A percentile compares a stretch with the other conserved stretches of the same genome.
Conservation (phyloP, 2,797 vertebrate species). For the Silurus aristotelis region DNA sequence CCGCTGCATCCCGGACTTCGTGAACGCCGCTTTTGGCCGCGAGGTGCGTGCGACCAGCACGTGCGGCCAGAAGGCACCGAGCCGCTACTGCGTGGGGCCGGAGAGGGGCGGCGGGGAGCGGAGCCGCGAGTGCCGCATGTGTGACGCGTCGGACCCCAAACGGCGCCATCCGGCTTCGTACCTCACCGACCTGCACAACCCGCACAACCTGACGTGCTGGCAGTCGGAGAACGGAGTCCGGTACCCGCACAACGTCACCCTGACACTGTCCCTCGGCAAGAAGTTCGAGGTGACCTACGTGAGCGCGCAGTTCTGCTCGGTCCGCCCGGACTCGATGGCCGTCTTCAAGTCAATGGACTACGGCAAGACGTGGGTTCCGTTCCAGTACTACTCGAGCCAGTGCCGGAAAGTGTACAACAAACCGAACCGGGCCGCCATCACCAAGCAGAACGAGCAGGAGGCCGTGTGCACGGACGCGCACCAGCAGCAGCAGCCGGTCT, state of each 20-base stretch:
- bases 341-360: slow-evolving; percentile 99
- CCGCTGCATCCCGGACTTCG: slow-evolving; percentile 97
- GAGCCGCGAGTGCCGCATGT: slow-evolving; percentile 88
- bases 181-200: slow-evolving; percentile 97
- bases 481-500: slow-evolving; percentile 85
- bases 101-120: slow-evolving; percentile 91
- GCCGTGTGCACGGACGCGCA: slow-evolving; percentile 97
- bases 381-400: slow-evolving; percentile 97
- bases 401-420: slow-evolving; percentile 95
- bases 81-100: slow-evolving; percentile 89
- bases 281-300: slow-evolving; percentile 99
- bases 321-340: slow-evolving; percentile 95
- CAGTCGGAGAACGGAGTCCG: slow-evolving; percentile 93
- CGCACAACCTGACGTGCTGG: slow-evolving; percentile 99
- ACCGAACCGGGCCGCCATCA: slow-evolving; percentile 89
- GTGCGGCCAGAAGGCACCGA: slow-evolving; percentile 86
- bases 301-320: slow-evolving; percentile 97
- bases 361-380: slow-evolving; percentile 94
- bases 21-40: slow-evolving; percentile 96
- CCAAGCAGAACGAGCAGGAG: slow-evolving; percentile 98
- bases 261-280: slow-evolving; percentile 91
- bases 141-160: slow-evolving; percentile 91
- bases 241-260: slow-evolving; percentile 92
- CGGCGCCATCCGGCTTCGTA: slow-evolving; percentile 86
- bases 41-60: slow-evolving; percentile 95